Evolutionary conservation across 2,888 invertebrate species (phyloP), one percentile per base, ranked within the genome.

Genomic region (Papilio elwesi): DNA sequence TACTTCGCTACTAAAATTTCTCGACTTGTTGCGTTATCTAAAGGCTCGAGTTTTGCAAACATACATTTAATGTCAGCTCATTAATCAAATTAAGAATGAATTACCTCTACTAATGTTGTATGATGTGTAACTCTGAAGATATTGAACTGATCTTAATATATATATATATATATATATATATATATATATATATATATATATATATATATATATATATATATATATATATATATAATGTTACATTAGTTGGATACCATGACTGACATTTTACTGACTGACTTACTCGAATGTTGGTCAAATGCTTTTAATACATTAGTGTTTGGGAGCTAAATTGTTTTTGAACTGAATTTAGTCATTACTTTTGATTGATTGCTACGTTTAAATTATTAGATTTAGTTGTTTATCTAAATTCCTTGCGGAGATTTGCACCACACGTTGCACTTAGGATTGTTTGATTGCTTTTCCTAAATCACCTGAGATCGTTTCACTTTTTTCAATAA

Each of bases 241-340:
- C 87, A 85, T 82, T 83, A 82, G 75, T 76, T 70, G 77, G 77
- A 81, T 78, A 79, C 77, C 77, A 79, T 78, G 76, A 78, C 82
- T 86, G 87, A 85, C 86, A 85, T 84, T 86, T 85, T n/a, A n/a
- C n/a, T n/a, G n/a, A n/a, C 80, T 85, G 83, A 82, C 78, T 82
- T 80, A 78, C 78, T 80, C 81, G 78, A 78, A 79, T 74, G 80
- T 90, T 87, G 88, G 83, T 85, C 86, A 88, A 88, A 85, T 80
- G 78, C 78, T 79, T 80, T 82, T 78, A 79, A 80, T 81, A 75
- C 69, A 76, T 70, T 52, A 26, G 51, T 68, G 68, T 47, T 13
- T 57, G 48, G 43, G 59, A 57, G 15, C 62, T 52, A 43, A 59
- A 59, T 59, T 59, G 43, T 59, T 59, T 43, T 59, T 5, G 43